phyloP scores from a whole-genome alignment of 2,113 vertebrate species.

The Pomatorhinus ruficollis region DNA sequence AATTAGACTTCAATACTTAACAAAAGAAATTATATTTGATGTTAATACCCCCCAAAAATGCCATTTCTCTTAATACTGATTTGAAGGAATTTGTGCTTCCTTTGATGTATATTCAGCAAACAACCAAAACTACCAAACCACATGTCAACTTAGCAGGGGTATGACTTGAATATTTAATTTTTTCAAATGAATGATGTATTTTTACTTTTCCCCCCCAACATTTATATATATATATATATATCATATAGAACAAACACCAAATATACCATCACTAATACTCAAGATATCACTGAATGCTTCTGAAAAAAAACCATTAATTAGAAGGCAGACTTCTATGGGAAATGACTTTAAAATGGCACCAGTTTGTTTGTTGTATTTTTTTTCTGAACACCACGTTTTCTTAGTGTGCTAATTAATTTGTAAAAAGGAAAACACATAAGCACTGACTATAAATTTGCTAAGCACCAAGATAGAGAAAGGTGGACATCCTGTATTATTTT shows the following conservation, averaged over 20 bases:
- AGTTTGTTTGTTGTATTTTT: background rate
- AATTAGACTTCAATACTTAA: constrained; percentile 72
- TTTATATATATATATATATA: constrained; percentile 69
- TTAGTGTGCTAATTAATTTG: constrained; percentile 64
- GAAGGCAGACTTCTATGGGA: constrained; percentile 78
- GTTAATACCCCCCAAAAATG: constrained; percentile 37
- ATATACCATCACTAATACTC: constrained; percentile 80
- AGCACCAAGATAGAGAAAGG: constrained; percentile 78
- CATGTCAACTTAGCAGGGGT: constrained; percentile 74
- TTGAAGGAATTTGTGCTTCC: constrained; percentile 75
- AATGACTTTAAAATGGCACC: constrained; percentile 75
- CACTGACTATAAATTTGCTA: constrained; percentile 72
- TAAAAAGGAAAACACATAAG: constrained; percentile 71
- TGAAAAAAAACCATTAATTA: constrained; percentile 70
- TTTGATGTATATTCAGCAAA: constrained; percentile 76
- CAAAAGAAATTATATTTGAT: constrained; percentile 40
- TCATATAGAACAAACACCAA: constrained; percentile 78
- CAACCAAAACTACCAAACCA: constrained; percentile 75
- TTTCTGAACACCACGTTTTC: constrained; percentile 68
- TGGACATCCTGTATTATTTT: constrained; percentile 73
- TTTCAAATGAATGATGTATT: constrained; percentile 71
- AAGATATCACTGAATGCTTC: constrained; percentile 78
- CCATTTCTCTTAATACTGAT: constrained; percentile 68
- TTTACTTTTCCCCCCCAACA: constrained; percentile 44
- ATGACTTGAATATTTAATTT: constrained; percentile 68